phyloP scores from a whole-genome alignment of 2,113 vertebrate species.

The Synodontis membranacea region DNA sequence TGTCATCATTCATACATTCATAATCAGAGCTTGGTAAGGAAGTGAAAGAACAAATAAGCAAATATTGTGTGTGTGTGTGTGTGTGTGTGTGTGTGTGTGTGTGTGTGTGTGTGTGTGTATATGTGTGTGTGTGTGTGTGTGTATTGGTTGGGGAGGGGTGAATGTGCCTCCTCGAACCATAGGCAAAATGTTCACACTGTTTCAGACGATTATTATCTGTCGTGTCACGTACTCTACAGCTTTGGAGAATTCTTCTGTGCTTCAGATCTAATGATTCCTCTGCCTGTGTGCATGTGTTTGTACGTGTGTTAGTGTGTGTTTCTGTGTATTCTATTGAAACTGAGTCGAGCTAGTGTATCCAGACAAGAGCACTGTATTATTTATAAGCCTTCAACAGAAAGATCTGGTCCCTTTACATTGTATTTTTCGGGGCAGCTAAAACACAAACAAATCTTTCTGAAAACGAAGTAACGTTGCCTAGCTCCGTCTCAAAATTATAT shows the following conservation, averaged over 20 bases:
- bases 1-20: not conserved
- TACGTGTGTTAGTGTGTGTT: not conserved
- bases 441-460: not conserved
- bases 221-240: not conserved
- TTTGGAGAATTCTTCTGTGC: not conserved
- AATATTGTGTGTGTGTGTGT: not conserved
- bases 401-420: not conserved
- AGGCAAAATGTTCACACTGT: not conserved
- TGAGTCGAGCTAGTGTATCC: not conserved
- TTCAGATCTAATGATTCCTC: not conserved
- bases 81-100: not conserved
- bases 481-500: not conserved
- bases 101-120: not conserved
- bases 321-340: not conserved
- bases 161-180: not conserved
- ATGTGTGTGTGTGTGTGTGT: not conserved
- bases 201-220: constrained; percentile 16
- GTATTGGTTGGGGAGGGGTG: too few relatives aligned
- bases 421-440: not conserved
- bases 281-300: not conserved
- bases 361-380: not conserved
- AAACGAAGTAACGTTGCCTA: not conserved
- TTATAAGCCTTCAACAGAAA: constrained; percentile 5
- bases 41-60: not conserved
- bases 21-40: too few relatives aligned